A percentile compares a stretch with the other conserved stretches of the same genome.
Evolutionary conservation across 2,113 vertebrate species (phyloP).

Genomic region (Guaruba guarouba): DNA sequence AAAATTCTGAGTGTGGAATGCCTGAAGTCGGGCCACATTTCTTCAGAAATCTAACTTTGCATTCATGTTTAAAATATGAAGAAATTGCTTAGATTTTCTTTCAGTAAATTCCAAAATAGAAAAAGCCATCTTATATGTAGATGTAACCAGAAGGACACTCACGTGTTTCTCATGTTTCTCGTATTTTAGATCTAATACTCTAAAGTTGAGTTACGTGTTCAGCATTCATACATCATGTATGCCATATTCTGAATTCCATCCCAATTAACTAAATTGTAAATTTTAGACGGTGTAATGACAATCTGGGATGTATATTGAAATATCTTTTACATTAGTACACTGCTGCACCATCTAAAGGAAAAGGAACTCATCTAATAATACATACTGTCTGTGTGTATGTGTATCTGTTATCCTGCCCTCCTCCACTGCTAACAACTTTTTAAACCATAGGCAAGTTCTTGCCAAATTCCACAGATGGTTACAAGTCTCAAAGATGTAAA

Average conservation of each 20-base stretch:
- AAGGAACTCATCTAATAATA: constrained; percentile 11
- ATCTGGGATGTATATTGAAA: not conserved
- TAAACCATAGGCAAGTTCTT: constrained; percentile 17
- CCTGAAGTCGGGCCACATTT: not conserved
- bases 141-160: not conserved
- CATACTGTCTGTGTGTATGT: not conserved
- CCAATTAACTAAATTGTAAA: not conserved
- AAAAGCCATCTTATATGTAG: not conserved
- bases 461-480: constrained; percentile 52
- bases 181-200: not conserved
- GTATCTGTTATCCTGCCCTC: not conserved
- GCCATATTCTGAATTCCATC: not conserved
- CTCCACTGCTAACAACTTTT: constrained; percentile 4
- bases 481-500: constrained; percentile 10
- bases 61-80: not conserved
- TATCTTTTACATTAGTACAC: not conserved
- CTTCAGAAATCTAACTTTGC: not conserved
- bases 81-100: not conserved
- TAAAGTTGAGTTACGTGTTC: not conserved
- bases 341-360: not conserved
- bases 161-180: not conserved
- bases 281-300: not conserved
- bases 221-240: not conserved
- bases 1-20: not conserved
- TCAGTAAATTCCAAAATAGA: not conserved